Evolutionary conservation across 2,888 invertebrate genomes (phyloP), one percentile per base, ranked within the genome.

Genomic region (Ryuthela nishihirai): DNA sequence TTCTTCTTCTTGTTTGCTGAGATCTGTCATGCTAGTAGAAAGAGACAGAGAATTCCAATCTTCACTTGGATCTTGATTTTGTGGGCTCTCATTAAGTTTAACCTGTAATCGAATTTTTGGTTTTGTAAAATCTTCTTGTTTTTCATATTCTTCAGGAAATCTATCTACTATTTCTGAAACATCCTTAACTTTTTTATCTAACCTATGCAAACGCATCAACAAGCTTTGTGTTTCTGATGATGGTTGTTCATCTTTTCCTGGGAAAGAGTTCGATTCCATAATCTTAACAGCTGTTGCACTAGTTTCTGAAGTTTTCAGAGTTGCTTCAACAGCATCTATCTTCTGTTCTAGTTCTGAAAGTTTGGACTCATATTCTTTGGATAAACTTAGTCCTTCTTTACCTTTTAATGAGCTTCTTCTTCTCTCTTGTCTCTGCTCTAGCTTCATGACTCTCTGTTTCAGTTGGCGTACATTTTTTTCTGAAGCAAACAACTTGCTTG

Each of bases 371-470:
- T 54, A 63, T 25, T 63, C 63, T 36, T 62, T 58, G 24, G 50
- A 55, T 20, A 61, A 42, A 40, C 32, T 48, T 5, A 48, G 32
- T 15, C 38, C 60, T 32, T 59, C 69, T 54, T 70, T 68, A 6
- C 88, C 88, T 73, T 90, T 90, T 38, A 92, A 76, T 0, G 89
- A 89, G 20, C 89, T 77, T 32, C 89, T 88, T 62, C 90, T 79
- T 64, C 90, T 78, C 67, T 89, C 86, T 68, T 87, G 87, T 67
- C 85, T 79, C 0, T 83, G 82, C 70, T 89, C 89, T 0, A 83
- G 80, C 70, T 86, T 86, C 64, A 84, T 83, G 59, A 88, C 77
- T 73, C 89, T 90, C 69, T 86, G 86, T 73, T 88, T 88, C 20
- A 88, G 72, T 2, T 82, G 82, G 49, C 88, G 79, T 7, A 73